Evolutionary conservation across 2,888 invertebrate species (phyloP), one percentile per base, ranked within the genome.

Genomic region (Scaptomyza tumidula): DNA sequence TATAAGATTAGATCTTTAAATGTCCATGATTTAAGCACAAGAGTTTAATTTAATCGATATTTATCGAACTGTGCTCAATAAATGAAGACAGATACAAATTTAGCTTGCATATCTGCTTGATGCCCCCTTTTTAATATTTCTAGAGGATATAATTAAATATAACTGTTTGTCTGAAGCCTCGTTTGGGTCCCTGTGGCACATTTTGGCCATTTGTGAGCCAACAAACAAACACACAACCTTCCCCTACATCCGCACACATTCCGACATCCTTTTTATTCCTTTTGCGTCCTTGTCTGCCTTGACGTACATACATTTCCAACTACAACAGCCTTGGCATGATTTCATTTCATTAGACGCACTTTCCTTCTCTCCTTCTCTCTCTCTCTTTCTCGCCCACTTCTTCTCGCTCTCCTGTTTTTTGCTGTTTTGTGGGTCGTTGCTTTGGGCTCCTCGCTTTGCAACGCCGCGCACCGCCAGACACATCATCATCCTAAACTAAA

Each of bases 381-480:
- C 39, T 11, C 29, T n/a, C 27, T 9, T n/a, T n/a, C 39, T 6
- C 10, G 4, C n/a, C 5, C 31, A 11, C 0, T 4, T 6, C 10
- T 7, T 6, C 53, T 11, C n/a, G 3, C 13, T 14, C 43, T 29
- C 33, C 37, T 52, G n/a, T 50, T 31, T 29, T 50, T 31, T 19
- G 57, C 44, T 46, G 46, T 67, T 85, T 84, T 80, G 65, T 76
- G 78, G 85, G 87, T 82, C 79, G 68, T 71, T 74, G 60, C 58
- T 61, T 33, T 10, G 60, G 31, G 44, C 58, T 39, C 45, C 58
- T 35, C 29, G 33, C 0, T 48, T 44, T 50, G 6, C 11, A 7
- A 27, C 58, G 54, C 85, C 86, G 88, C 87, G 73, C 89, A 41
- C 85, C 89, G 89, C 89, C 85, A 86, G 85, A 86, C 85, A 80